These are phyloP conservation scores for Laodelphax striatellus DNA, from an alignment of 1,140 invertebrate genomes.

Conservation along the genomic window DNA sequence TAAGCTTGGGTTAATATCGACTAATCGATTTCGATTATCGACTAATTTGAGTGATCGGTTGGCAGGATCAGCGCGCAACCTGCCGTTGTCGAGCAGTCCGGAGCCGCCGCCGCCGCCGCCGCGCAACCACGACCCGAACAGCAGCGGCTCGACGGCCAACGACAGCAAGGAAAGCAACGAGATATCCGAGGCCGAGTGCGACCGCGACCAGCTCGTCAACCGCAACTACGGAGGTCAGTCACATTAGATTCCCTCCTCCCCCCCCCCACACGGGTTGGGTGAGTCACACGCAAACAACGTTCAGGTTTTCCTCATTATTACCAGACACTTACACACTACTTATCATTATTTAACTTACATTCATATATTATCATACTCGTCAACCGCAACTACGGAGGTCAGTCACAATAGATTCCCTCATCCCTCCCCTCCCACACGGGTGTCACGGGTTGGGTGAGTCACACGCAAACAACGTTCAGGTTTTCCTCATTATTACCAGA, in stretches of 20 bases:
- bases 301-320: no score
- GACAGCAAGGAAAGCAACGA: constrained; percentile 87
- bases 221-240: constrained; percentile 60
- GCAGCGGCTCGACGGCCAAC: constrained; percentile 69
- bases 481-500: no score
- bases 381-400: constrained; percentile 57
- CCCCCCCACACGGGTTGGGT: background rate
- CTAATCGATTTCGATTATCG: no score
- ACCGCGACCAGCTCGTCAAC: constrained; percentile 62
- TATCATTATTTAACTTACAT: no score
- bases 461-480: background rate
- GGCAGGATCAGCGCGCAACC: constrained; percentile 53
- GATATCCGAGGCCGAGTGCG: constrained; percentile 85
- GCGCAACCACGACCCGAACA: constrained; percentile 55
- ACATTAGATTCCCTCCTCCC: background rate
- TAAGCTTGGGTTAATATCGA: no score
- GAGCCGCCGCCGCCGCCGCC: constrained; percentile 74
- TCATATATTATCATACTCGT: no score
- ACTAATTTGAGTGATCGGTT: no score
- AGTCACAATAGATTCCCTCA: constrained; percentile 28
- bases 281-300: background rate
- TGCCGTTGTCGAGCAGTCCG: constrained; percentile 48
- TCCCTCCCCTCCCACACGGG: background rate
- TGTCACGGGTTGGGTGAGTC: background rate
- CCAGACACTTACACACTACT: no score